A percentile compares a stretch with the other conserved stretches of the same genome.
Conservation (phyloP, 2,113 vertebrate genomes). For the Thinocorus orbignyianus region DNA sequence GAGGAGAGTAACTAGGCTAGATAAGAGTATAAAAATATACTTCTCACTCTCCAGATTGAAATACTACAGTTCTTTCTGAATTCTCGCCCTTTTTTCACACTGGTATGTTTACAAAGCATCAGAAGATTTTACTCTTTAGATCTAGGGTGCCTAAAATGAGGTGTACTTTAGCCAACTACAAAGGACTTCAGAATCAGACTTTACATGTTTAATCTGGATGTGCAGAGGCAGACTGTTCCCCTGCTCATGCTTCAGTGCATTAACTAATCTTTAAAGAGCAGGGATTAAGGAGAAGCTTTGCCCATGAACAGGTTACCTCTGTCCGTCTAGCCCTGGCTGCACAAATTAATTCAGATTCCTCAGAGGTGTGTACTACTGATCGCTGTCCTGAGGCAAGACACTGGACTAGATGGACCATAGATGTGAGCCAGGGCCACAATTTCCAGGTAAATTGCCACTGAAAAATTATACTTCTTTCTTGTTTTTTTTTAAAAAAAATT, state of each 20-base stretch:
- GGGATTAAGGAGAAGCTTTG: slow-evolving; percentile 39
- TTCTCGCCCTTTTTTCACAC: neutral
- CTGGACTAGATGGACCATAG: neutral
- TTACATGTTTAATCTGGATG: neutral
- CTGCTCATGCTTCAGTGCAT: slow-evolving; percentile 28
- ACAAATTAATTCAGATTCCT: neutral
- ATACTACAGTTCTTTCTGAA: neutral
- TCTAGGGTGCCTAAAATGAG: neutral
- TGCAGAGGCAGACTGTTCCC: neutral
- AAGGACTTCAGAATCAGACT: neutral
- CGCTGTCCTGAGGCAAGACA: neutral
- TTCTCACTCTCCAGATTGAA: neutral
- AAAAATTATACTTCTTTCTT: neutral
- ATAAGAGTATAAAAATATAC: neutral
- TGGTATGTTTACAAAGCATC: neutral
- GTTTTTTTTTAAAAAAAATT: too few relatives aligned
- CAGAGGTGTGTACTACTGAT: neutral
- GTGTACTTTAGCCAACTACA: neutral
- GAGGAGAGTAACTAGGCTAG: neutral
- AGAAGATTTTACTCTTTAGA: neutral
- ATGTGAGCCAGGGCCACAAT: neutral
- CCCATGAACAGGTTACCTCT: neutral
- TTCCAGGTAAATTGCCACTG: neutral
- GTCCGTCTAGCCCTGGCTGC: neutral
- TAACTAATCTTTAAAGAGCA: slow-evolving; percentile 37